Evolutionary conservation across 2,888 invertebrate genomes (phyloP).

Genomic region (Chrysodeixis includens): DNA sequence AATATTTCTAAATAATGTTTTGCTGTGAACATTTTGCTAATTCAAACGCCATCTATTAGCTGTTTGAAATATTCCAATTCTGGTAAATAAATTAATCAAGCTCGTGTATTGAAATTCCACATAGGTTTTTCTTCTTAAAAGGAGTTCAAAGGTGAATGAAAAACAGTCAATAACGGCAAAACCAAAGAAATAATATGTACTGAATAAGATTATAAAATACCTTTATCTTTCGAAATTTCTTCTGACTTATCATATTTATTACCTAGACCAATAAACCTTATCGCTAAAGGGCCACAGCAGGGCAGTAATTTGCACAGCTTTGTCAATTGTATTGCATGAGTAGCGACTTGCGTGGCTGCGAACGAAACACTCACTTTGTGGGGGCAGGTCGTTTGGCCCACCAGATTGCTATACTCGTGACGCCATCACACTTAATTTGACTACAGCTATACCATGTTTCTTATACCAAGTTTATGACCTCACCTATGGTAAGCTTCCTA

Average conservation of each 20-base stretch:
- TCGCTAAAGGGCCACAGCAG: background rate
- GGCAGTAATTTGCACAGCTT: constrained; percentile 6
- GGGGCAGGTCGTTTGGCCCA: constrained; percentile 46
- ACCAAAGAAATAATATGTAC: no score
- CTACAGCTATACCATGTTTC: constrained; percentile 22
- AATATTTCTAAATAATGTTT: background rate
- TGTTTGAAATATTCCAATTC: background rate
- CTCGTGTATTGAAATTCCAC: background rate
- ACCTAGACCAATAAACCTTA: background rate
- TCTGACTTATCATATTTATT: background rate
- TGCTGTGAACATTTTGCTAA: background rate
- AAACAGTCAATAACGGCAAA: no score
- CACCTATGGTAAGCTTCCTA: constrained; percentile 20
- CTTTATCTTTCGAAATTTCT: background rate
- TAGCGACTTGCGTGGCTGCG: constrained; percentile 20
- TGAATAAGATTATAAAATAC: no score
- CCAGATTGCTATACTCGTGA: constrained; percentile 39
- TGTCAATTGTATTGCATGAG: constrained; percentile 12
- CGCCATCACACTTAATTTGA: constrained; percentile 37
- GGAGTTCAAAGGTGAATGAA: background rate
- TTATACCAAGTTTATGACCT: constrained; percentile 22
- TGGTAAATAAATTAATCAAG: background rate
- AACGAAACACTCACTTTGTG: constrained; percentile 43
- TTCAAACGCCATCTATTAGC: background rate
- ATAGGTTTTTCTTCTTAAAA: background rate